These are phyloP conservation scores for Larimichthys crocea DNA, from an alignment of 2,113 vertebrate genomes.

Conservation along the genomic window DNA sequence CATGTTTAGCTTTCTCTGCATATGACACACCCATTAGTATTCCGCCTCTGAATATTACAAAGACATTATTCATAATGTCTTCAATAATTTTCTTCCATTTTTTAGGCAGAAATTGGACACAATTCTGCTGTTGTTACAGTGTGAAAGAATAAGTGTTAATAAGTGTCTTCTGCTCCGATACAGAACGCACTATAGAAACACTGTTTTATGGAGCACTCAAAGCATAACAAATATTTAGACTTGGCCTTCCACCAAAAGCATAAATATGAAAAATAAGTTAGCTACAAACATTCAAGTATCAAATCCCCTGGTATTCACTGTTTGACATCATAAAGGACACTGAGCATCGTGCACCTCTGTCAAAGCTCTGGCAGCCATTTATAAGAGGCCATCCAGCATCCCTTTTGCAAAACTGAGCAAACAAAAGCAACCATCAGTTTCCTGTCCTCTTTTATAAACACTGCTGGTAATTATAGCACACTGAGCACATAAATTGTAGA, in stretches of 20 bases:
- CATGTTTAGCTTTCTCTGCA: conserved; percentile 25
- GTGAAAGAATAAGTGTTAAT: background rate
- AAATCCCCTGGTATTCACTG: conserved; percentile 41
- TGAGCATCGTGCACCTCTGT: conserved; percentile 8
- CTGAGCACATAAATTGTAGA: conserved; percentile 43
- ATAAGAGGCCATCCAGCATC: conserved; percentile 8
- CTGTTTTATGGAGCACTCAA: conserved; percentile 26
- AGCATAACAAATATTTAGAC: conserved; percentile 56
- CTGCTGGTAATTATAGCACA: conserved; percentile 38
- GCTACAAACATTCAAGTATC: conserved; percentile 79
- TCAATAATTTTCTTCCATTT: conserved; percentile 20
- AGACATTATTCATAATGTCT: conserved; percentile 32
- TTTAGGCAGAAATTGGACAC: conserved; percentile 2
- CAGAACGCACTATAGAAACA: conserved; percentile 37
- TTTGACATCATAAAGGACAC: conserved; percentile 47
- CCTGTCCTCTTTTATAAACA: conserved; percentile 19
- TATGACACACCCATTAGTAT: conserved; percentile 8
- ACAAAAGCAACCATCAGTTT: conserved; percentile 20
- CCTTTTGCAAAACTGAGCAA: conserved; percentile 6
- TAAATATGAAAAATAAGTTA: conserved; percentile 85
- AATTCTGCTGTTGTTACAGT: conserved; percentile 17
- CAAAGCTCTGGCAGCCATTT: conserved; percentile 10
- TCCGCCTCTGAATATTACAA: conserved; percentile 3
- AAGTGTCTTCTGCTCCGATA: conserved; percentile 11
- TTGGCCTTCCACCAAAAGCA: conserved; percentile 62